Percentiles rank a stretch among this genome's conserved stretches.
These are phyloP conservation scores for Dallia pectoralis DNA, from an alignment of 2,797 vertebrate species.

Conservation along the genomic window DNA sequence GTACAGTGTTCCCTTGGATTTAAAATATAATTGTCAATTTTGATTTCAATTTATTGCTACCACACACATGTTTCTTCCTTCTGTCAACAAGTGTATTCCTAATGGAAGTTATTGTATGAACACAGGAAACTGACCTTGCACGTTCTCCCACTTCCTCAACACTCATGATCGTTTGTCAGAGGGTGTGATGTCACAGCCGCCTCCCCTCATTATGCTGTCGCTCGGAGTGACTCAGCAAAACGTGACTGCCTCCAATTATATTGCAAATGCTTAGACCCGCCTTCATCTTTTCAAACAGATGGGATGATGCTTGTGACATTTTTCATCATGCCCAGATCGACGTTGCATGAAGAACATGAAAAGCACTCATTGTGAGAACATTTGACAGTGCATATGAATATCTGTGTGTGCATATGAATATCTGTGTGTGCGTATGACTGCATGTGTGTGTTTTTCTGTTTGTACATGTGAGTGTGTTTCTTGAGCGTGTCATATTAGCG, in stretches of 20 bases:
- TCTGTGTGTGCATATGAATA: neutral
- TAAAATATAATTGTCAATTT: neutral
- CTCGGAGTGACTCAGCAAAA: constrained; percentile 65
- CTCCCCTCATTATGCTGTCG: constrained; percentile 16
- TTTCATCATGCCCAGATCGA: constrained; percentile 15
- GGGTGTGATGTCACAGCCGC: neutral
- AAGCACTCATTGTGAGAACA: constrained; percentile 5
- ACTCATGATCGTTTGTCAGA: neutral
- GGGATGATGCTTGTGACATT: constrained; percentile 20
- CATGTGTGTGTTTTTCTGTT: neutral
- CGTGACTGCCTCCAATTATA: constrained; percentile 53
- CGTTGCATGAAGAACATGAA: constrained; percentile 21
- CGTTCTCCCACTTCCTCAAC: neutral
- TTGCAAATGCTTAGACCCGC: constrained; percentile 26
- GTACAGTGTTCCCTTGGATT: too few relatives aligned
- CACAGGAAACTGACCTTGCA: neutral
- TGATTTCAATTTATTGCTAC: neutral
- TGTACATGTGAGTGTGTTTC: neutral
- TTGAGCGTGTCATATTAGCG: constrained; percentile 13
- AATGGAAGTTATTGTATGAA: neutral
- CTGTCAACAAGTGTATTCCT: neutral
- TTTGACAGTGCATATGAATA: neutral
- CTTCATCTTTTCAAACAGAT: constrained; percentile 23
- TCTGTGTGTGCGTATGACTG: neutral
- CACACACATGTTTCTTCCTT: neutral